phyloP scores from a whole-genome alignment of 2,113 vertebrate genomes.

The Aepyceros melampus region DNA sequence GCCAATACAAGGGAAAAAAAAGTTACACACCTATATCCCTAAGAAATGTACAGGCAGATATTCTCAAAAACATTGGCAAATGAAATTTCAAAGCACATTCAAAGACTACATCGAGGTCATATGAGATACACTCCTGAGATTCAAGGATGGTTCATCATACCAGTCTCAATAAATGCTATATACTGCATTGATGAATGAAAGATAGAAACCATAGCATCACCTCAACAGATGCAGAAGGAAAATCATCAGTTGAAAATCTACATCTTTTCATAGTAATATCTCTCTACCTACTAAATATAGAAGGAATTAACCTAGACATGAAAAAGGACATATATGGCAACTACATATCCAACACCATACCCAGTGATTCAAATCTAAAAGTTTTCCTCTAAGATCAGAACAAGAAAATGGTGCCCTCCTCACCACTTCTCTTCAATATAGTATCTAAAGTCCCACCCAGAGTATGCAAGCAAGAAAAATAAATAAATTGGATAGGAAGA shows the following conservation, averaged over 20 bases:
- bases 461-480: neutral
- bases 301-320: neutral
- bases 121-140: neutral
- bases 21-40: neutral
- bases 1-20: neutral
- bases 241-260: neutral
- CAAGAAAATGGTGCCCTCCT: neutral
- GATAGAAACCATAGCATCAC: neutral
- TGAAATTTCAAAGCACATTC: neutral
- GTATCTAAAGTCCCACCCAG: neutral
- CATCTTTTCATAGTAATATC: neutral
- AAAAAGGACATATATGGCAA: neutral
- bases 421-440: neutral
- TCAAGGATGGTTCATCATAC: neutral
- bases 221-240: neutral
- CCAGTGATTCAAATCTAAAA: neutral
- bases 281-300: neutral
- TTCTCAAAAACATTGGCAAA: neutral
- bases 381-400: neutral
- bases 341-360: neutral
- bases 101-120: neutral
- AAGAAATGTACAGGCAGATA: neutral
- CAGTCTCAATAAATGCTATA: neutral
- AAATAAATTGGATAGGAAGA: neutral
- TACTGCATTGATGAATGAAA: neutral